Percentiles rank a stretch among this genome's conserved stretches.
These are phyloP conservation scores for Leptinotarsa undecemlineata DNA, from an alignment of 1,140 invertebrate species.

Conservation along the genomic window DNA sequence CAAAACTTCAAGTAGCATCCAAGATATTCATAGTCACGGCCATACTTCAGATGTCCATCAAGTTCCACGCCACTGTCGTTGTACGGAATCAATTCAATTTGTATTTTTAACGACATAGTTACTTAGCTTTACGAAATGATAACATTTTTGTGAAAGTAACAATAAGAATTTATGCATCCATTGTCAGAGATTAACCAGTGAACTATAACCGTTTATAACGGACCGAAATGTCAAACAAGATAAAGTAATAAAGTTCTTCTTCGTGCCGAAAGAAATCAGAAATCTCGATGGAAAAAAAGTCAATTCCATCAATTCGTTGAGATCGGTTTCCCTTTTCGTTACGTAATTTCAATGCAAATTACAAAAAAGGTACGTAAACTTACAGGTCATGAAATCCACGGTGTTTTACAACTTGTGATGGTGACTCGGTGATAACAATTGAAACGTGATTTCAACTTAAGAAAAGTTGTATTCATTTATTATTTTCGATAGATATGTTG, in stretches of 20 bases:
- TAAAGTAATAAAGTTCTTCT: conserved; percentile 41
- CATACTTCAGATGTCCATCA: too few species aligned
- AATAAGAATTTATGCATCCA: conserved; percentile 43
- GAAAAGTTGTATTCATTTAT: not conserved
- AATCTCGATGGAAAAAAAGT: conserved; percentile 17
- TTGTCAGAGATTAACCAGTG: conserved; percentile 43
- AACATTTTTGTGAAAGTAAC: conserved; percentile 43
- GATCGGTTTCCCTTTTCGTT: conserved; percentile 11
- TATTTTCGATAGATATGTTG: not conserved
- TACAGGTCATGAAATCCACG: conserved; percentile 9
- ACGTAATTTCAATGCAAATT: conserved; percentile 13
- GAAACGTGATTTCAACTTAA: conserved; percentile 4
- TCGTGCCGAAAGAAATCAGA: conserved; percentile 36
- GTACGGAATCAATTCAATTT: conserved; percentile 15
- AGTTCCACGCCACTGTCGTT: conserved; percentile 4
- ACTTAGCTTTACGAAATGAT: conserved; percentile 36
- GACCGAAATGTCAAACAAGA: conserved; percentile 38
- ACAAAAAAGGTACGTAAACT: conserved; percentile 9
- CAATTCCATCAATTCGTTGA: conserved; percentile 21
- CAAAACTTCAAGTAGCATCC: not conserved
- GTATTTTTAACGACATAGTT: conserved; percentile 19
- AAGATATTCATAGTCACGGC: not conserved
- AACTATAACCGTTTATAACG: conserved; percentile 41
- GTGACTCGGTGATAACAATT: conserved; percentile 2
- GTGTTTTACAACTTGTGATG: conserved; percentile 8